Base-by-base conservation (phyloP, 1,140 invertebrate genomes). In the Triops longicaudatus region DNA sequence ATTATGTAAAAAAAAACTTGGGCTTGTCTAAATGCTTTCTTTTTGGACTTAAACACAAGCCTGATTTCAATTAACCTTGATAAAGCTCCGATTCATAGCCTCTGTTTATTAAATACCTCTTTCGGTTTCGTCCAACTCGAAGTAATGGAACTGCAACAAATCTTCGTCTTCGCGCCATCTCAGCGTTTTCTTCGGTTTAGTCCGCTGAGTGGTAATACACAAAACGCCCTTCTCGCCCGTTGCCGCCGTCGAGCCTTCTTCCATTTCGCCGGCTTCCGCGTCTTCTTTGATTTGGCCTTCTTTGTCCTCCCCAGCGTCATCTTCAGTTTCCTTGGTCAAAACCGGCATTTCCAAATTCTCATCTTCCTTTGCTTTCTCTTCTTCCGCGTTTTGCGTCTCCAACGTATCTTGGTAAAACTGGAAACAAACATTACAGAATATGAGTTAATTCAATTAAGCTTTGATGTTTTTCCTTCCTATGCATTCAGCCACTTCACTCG, bases 341-440 rank as follows among this genome's bases (percentile, higher is more conserved):
- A 84, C 83, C 76, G 81, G 26, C 76, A 79, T 81, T 12, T 82
- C 80, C 75, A 76, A 79, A 74, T 17, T 78, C 6, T 83, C 81
- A 28, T 83, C 78, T 78, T 79, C 37, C 77, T 80, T 77, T 74
- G 78, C 84, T n/a, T 85, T 83, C 28, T 85, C 85, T 4, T 85
- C 83, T 73, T 86, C 82, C 74, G 81, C 83, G 22, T 82, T 80
- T 26, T 80, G 78, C 43, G 89, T 89, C 81, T 93, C 91, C 76
- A 95, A 83, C 0, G 94, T 97, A 79, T 97, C 94, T 86, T 95
- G 92, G 85, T 97, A 97, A 84, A 97, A 97, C 86, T 95, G 85
- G 75, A 37, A 37, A 37, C 2, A 2, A 37, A 37, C 31, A n/a
- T n/a, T n/a, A n/a, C 31, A 37, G 31, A 37, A 37, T n/a, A n/a